Base-by-base conservation (phyloP, 53 echinoderm and acorn worm genomes). In the Paelopatides confundens region DNA sequence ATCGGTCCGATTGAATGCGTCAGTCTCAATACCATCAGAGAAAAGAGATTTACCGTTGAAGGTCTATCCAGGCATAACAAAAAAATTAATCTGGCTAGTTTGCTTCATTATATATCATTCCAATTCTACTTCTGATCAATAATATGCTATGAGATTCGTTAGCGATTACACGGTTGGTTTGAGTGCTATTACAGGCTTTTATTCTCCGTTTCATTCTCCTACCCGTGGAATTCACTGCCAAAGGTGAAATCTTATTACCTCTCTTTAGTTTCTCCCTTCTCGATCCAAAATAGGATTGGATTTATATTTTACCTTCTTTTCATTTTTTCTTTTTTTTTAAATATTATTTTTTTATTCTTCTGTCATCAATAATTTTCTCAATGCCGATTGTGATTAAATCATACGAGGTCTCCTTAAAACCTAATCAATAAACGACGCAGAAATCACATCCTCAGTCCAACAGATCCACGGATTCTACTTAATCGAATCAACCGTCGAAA, bases 371-470 rank as follows among this genome's bases (percentile, higher is more conserved):
- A 74, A 74, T 74, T 74, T 74, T 38, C 74, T 46, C 74, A 74
- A 40, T 40, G 74, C 74, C 74, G 46, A 74, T 74, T 74, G 40
- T 74, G 74, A 74, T 74, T 74, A 74, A 74, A 74, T 74, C 74
- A 74, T 74, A 40, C 74, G 74, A 74, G 74, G 74, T 74, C 74
- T 74, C 74, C 74, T 74, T 74, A 74, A 74, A 74, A 39, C 40
- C 74, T 46, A 74, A 74, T 74, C 74, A 40, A 74, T 74, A 74
- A 4, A 40, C 74, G 43, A 35, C 74, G 38, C 40, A 74, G 37
- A 23, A 40, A 74, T 74, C 74, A 35, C 40, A 40, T 46, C 47
- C 15, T 0, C 74, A 40, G 39, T 74, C 74, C 38, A 13, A 74
- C 74, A 74, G 27, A 46, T n/a, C n/a, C n/a, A 74, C 27, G 38